Evolutionary conservation across 92 coral and sea anemone species (phyloP).

Genomic region (Hydrozoanthus gracilis): DNA sequence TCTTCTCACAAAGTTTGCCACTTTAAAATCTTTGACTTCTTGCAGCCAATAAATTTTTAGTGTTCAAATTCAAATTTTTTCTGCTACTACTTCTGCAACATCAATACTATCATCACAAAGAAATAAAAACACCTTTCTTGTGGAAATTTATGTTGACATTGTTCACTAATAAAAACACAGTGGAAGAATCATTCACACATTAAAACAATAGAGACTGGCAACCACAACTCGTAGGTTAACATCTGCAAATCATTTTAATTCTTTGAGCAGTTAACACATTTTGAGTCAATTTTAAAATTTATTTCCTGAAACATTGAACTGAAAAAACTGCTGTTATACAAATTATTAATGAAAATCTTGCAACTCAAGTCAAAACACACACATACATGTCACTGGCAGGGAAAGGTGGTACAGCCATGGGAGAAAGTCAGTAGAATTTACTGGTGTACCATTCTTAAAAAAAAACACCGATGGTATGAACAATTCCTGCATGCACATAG

Average conservation of each 20-base stretch:
- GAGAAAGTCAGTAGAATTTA: slow-evolving; percentile 5
- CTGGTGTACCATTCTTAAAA: slow-evolving; percentile 8
- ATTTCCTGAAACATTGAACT: slow-evolving; percentile 9
- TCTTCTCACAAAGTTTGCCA: slow-evolving; percentile 28
- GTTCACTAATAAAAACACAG: slow-evolving; percentile 27
- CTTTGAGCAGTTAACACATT: slow-evolving; percentile 27
- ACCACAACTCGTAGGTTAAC: not conserved
- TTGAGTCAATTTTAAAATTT: slow-evolving; percentile 19
- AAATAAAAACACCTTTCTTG: slow-evolving; percentile 26
- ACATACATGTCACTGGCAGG: not conserved
- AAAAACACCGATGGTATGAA: not conserved
- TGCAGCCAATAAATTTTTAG: slow-evolving; percentile 27
- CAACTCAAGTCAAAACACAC: slow-evolving; percentile 28
- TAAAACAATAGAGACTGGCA: slow-evolving; percentile 25
- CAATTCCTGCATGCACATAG: slow-evolving; percentile 23
- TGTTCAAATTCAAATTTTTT: slow-evolving; percentile 24
- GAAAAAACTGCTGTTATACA: slow-evolving; percentile 14
- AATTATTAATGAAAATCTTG: slow-evolving; percentile 22
- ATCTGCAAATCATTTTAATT: slow-evolving; percentile 23
- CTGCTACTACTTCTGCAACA: slow-evolving; percentile 29
- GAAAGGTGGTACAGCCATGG: slow-evolving; percentile 20
- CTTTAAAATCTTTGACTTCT: slow-evolving; percentile 26
- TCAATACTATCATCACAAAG: slow-evolving; percentile 24
- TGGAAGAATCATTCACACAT: not conserved
- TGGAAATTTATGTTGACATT: slow-evolving; percentile 26